Evolutionary conservation across 2,113 vertebrate species (phyloP), one percentile per base, ranked within the genome.

Genomic region (Glareola pratincola): DNA sequence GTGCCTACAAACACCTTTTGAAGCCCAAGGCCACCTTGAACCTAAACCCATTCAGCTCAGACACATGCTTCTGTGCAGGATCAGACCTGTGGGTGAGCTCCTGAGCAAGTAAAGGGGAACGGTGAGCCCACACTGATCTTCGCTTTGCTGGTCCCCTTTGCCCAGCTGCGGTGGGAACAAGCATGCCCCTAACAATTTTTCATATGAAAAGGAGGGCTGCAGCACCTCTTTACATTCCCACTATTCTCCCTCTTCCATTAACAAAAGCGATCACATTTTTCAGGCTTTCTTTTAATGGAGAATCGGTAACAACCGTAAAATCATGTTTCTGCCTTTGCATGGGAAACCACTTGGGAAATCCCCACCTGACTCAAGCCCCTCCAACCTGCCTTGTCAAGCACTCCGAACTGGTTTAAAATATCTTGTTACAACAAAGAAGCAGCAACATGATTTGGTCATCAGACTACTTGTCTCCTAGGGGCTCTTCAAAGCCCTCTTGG

Each of bases 241-340:
- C 2, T 22, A 32, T 23, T 15, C n/a, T 54, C 14, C 9, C 18
- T 37, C 27, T 41, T 50, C 23, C 5, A 24, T 34, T 69, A 88
- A 76, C 1, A 56, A 75, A 83, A 90, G 8, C 0, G 0, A 59
- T 17, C 1, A 0, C 48, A 51, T 3, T 34, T 83, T 90, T 62
- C 59, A 84, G 13, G 12, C 30, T 62, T 90, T 26, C 8, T 85
- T 76, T 83, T 45, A 36, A 34, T 1, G 0, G 15, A 62, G 27
- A 67, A 63, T 47, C 3, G 2, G n/a, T n/a, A 77, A 74, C 4
- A 76, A 32, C 19, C 23, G 34, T 8, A 71, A 88, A 84, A 80
- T 10, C 10, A 20, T 2, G 2, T 36, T 53, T 59, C 37, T 57
- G 57, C 68, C 15, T 54, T 29, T 34, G 9, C 50, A 45, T 8